Evolutionary conservation across 2,113 vertebrate species (phyloP).

Genomic region (Hoplias malabaricus): DNA sequence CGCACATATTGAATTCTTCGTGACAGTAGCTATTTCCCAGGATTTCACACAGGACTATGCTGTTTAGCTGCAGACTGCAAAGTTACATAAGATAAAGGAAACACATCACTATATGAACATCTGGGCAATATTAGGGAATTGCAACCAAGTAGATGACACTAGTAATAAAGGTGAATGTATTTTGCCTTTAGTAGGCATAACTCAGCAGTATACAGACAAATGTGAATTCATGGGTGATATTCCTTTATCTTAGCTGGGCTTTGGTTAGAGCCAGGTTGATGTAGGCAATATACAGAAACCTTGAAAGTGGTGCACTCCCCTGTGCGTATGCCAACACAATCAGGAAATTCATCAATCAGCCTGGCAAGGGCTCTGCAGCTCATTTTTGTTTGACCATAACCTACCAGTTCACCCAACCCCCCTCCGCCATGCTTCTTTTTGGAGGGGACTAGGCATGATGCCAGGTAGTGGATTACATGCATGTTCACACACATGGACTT

Average conservation of each 20-base stretch:
- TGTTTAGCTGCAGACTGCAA: background rate
- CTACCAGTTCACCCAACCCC: background rate
- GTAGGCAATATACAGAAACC: no score
- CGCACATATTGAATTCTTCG: constrained; percentile 34
- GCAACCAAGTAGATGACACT: background rate
- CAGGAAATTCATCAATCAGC: constrained; percentile 6
- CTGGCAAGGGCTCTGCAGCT: background rate
- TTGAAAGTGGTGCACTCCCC: no score
- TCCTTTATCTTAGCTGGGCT: no score
- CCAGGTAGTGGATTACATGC: background rate
- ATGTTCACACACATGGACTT: background rate
- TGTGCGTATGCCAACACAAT: constrained; percentile 19
- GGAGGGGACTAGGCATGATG: background rate
- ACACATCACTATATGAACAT: constrained; percentile 21
- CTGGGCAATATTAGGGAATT: background rate
- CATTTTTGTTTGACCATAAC: background rate
- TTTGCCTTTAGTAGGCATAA: background rate
- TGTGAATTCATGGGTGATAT: background rate
- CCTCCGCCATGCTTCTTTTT: background rate
- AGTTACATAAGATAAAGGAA: constrained; percentile 27
- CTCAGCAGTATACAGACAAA: background rate
- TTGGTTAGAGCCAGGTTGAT: no score
- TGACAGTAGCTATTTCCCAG: background rate
- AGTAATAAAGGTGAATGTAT: background rate
- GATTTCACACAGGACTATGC: background rate